Evolutionary conservation across 1,140 invertebrate genomes (phyloP).

Genomic region (Drosophila lacteicornis): DNA sequence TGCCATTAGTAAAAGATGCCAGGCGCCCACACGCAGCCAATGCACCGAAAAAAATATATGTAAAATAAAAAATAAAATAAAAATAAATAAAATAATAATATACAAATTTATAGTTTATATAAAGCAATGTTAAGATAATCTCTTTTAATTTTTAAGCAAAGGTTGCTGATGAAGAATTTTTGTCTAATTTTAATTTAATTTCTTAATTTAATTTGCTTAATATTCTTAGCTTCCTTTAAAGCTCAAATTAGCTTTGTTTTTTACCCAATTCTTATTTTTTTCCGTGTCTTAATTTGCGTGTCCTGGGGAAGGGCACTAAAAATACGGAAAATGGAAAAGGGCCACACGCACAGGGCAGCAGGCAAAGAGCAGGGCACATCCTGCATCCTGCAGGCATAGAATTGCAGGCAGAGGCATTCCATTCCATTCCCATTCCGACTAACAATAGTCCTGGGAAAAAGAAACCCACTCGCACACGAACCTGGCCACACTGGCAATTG

Average conservation of each 20-base stretch:
- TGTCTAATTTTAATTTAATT: no score
- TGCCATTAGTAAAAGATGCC: conserved; percentile 22
- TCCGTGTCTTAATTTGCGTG: conserved; percentile 13
- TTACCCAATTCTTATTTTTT: no score
- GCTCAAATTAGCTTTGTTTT: no score
- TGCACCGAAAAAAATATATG: neutral
- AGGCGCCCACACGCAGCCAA: conserved; percentile 13
- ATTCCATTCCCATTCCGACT: neutral
- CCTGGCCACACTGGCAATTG: conserved; percentile 2
- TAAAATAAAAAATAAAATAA: no score
- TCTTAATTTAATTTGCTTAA: no score
- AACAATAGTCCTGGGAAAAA: neutral
- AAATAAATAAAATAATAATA: no score
- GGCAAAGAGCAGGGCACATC: conserved; percentile 12
- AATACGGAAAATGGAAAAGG: neutral
- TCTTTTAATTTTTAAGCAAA: neutral
- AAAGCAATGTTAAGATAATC: no score
- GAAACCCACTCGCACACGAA: neutral
- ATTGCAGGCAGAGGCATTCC: neutral
- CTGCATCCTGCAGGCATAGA: conserved; percentile 18
- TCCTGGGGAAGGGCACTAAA: conserved; percentile 2
- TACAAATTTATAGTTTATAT: no score
- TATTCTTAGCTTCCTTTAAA: no score
- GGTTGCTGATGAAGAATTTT: neutral
- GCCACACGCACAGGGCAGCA: conserved; percentile 14